A percentile compares a stretch with the other conserved stretches of the same genome.
Evolutionary conservation across 2,888 invertebrate genomes (phyloP).

Genomic region (Hermaeophaga mercurialis): DNA sequence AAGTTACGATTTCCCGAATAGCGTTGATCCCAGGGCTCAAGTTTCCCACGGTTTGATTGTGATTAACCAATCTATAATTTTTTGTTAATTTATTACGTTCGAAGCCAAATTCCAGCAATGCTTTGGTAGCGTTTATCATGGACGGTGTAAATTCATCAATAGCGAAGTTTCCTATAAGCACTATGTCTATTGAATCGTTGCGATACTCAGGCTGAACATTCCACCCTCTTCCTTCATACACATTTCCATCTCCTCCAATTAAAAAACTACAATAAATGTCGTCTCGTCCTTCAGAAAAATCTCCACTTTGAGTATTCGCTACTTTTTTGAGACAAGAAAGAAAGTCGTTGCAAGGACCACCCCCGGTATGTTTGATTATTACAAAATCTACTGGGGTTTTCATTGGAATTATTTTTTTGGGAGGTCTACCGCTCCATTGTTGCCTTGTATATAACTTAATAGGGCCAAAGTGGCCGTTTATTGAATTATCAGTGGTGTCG

Average conservation of each 20-base stretch:
- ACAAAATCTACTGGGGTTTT: slow-evolving; percentile 43
- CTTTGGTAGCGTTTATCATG: slow-evolving; percentile 58
- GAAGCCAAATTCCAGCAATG: slow-evolving; percentile 57
- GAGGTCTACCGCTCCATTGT: slow-evolving; percentile 1
- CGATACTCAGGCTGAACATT: slow-evolving; percentile 43
- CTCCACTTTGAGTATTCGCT: slow-evolving; percentile 57
- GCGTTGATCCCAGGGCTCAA: slow-evolving; percentile 21
- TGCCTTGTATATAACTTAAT: neutral
- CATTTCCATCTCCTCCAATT: slow-evolving; percentile 76
- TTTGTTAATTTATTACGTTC: slow-evolving; percentile 53
- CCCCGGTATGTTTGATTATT: slow-evolving; percentile 60
- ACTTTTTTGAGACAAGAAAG: slow-evolving; percentile 58
- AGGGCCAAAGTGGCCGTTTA: neutral
- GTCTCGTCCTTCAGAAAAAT: slow-evolving; percentile 45
- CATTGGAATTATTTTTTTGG: neutral
- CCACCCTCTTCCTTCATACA: slow-evolving; percentile 67
- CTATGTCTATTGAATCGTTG: slow-evolving; percentile 34
- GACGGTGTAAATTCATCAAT: slow-evolving; percentile 44
- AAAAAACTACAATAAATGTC: slow-evolving; percentile 61
- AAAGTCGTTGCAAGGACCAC: slow-evolving; percentile 56
- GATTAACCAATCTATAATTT: slow-evolving; percentile 60
- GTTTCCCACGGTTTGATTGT: slow-evolving; percentile 57
- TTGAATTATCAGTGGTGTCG: too few species aligned
- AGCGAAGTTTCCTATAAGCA: slow-evolving; percentile 36
- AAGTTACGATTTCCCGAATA: slow-evolving; percentile 12